Evolutionary conservation across 2,113 vertebrate species (phyloP).

Genomic region (Perca schrenkii): DNA sequence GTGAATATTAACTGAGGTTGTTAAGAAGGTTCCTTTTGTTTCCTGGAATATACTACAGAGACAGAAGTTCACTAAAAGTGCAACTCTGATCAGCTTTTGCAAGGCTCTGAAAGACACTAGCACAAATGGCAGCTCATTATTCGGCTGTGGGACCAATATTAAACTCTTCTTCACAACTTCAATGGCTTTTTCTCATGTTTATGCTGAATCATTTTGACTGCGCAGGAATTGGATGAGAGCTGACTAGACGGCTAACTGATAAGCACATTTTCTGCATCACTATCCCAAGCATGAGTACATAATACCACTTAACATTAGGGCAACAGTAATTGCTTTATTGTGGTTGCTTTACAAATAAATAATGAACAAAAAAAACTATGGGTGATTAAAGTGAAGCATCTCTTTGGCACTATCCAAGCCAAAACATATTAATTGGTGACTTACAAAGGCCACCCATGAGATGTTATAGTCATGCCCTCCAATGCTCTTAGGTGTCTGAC

Average conservation of each 20-base stretch:
- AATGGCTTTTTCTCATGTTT: conserved; percentile 34
- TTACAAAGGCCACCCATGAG: not conserved
- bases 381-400: not conserved
- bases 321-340: too few relatives aligned
- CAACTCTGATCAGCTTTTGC: conserved; percentile 34
- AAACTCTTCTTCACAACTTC: conserved; percentile 40
- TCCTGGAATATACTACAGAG: not conserved
- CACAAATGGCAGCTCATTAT: conserved; percentile 61
- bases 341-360: not conserved
- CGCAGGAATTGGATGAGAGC: conserved; percentile 11
- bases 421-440: not conserved
- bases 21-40: conserved; percentile 26
- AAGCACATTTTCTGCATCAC: conserved; percentile 14
- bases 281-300: not conserved
- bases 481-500: too few relatives aligned
- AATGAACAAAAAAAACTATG: not conserved
- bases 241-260: conserved; percentile 8
- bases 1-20: conserved; percentile 17
- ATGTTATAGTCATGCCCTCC: not conserved
- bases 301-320: not conserved
- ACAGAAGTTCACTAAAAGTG: conserved; percentile 39
- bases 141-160: conserved; percentile 31
- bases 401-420: not conserved
- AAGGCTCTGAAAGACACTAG: conserved; percentile 44
- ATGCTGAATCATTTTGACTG: conserved; percentile 48